Conservation (phyloP, 2,797 vertebrate genomes). For the Aplochiton taeniatus region DNA sequence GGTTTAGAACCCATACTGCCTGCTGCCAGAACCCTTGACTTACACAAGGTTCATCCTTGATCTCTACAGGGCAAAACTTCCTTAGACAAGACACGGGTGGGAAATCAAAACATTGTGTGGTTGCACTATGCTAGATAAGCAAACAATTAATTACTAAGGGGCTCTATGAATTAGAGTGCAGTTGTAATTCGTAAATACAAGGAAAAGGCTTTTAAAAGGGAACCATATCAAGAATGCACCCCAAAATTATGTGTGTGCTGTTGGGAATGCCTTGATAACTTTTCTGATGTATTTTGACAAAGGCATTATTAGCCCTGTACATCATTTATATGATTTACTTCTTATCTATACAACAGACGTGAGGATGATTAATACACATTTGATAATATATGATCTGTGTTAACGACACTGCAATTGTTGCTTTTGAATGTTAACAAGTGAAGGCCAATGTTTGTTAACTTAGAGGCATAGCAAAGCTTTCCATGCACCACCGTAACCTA, state of each 20-base stretch:
- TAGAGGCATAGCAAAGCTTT: not conserved
- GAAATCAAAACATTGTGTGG: not conserved
- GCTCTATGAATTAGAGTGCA: no score
- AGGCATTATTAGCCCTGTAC: not conserved
- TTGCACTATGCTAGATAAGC: not conserved
- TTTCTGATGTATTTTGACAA: no score
- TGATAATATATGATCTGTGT: not conserved
- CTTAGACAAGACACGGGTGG: no score
- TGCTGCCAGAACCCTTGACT: slow-evolving; percentile 52
- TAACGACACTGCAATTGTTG: not conserved
- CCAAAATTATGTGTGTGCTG: no score
- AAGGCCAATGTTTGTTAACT: not conserved
- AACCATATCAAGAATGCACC: no score
- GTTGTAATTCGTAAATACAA: no score
- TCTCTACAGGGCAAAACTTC: no score
- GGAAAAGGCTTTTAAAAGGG: no score
- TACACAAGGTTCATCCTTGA: slow-evolving; percentile 7
- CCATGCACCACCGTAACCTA: not conserved
- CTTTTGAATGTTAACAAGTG: not conserved
- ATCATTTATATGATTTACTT: not conserved
- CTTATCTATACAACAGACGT: not conserved
- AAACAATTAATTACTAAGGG: no score
- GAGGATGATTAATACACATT: not conserved
- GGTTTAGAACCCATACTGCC: slow-evolving; percentile 54
- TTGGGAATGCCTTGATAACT: no score